Percentiles rank a stretch among this genome's conserved stretches.
phyloP scores from a whole-genome alignment of 2,113 vertebrate genomes.

The Thalassoma bifasciatum region DNA sequence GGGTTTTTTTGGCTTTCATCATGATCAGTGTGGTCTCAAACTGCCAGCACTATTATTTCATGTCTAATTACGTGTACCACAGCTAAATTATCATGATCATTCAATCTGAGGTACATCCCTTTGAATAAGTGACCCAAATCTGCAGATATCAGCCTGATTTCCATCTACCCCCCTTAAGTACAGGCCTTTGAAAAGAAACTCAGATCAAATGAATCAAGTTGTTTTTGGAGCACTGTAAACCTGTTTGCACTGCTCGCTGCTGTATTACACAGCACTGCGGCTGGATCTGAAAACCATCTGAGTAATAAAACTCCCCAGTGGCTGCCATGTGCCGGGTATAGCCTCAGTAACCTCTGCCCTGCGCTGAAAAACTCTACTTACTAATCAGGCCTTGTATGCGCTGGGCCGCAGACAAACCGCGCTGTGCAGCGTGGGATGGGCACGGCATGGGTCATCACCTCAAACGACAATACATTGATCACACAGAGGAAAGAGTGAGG shows the following conservation, averaged over 20 bases:
- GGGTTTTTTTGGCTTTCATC: too few species aligned
- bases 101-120: background rate
- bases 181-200: background rate
- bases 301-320: constrained; percentile 51
- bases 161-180: background rate
- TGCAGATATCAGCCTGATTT: constrained; percentile 21
- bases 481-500: constrained; percentile 30
- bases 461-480: constrained; percentile 63
- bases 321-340: constrained; percentile 50
- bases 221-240: constrained; percentile 23
- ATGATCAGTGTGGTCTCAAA: too few species aligned
- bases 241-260: constrained; percentile 16
- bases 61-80: too few species aligned
- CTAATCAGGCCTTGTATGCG: constrained; percentile 61
- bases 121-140: background rate
- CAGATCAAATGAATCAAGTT: constrained; percentile 40
- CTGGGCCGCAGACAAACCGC: constrained; percentile 57
- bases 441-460: constrained; percentile 62
- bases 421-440: constrained; percentile 45
- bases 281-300: constrained; percentile 50
- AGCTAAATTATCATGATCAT: background rate
- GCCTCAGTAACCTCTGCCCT: constrained; percentile 66
- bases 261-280: constrained; percentile 29
- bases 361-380: constrained; percentile 46
- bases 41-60: background rate